These are phyloP conservation scores for Jordanella pulchra DNA, from an alignment of 2,797 vertebrate genomes.

Conservation along the genomic window DNA sequence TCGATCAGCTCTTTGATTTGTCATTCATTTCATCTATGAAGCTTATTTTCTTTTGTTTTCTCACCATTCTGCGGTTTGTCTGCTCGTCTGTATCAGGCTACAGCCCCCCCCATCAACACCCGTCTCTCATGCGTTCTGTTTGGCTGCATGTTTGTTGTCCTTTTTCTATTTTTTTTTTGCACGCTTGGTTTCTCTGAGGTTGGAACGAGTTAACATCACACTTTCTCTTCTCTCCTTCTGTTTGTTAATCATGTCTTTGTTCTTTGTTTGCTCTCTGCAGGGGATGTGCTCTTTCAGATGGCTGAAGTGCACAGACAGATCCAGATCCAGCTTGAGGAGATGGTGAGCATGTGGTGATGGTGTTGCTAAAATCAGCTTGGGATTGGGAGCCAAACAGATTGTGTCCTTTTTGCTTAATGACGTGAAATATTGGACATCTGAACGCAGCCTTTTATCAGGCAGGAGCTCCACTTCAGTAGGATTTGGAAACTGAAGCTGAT, in stretches of 20 bases:
- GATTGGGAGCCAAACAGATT: conserved; percentile 28
- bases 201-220: conserved; percentile 42
- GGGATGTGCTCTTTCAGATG: conserved; percentile 99
- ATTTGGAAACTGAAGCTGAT: conserved; percentile 6
- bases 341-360: conserved; percentile 83
- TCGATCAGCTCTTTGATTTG: conserved; percentile 24
- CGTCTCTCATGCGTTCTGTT: conserved; percentile 57
- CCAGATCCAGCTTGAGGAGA: conserved; percentile 97
- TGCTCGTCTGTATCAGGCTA: conserved; percentile 38
- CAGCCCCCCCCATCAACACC: conserved; percentile 28
- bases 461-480: neutral
- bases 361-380: conserved; percentile 40
- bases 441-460: neutral
- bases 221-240: conserved; percentile 19
- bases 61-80: conserved; percentile 23
- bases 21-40: conserved; percentile 24
- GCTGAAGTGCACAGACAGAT: conserved; percentile 98
- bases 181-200: conserved; percentile 50
- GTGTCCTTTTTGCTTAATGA: conserved; percentile 27
- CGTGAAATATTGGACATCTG: conserved; percentile 21
- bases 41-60: conserved; percentile 36
- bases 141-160: conserved; percentile 67
- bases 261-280: conserved; percentile 74
- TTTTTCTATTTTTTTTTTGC: conserved; percentile 39
- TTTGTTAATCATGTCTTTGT: conserved; percentile 33